phyloP scores from a whole-genome alignment of 23 tunicate species.

The Botrylloides violaceus region DNA sequence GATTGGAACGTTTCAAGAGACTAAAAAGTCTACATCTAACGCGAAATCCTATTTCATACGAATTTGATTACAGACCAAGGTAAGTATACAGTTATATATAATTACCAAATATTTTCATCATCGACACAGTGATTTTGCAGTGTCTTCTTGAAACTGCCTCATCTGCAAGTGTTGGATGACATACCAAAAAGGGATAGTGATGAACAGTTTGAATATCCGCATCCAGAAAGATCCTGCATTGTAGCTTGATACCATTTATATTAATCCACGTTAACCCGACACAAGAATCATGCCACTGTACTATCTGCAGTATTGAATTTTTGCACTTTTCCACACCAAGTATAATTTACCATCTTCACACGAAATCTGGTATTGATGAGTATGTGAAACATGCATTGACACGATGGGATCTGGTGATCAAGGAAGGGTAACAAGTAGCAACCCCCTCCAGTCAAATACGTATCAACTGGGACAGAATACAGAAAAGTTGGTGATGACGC shows the following conservation, averaged over 20 bases:
- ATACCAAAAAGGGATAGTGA: constrained; percentile 31
- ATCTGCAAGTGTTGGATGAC: constrained; percentile 47
- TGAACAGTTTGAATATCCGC: constrained; percentile 13
- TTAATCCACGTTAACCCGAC: background rate
- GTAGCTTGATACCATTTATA: background rate
- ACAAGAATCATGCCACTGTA: constrained; percentile 1
- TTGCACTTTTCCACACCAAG: too few species aligned
- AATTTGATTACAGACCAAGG: constrained; percentile 23
- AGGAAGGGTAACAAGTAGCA: too few species aligned
- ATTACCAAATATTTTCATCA: background rate
- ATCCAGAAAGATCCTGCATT: background rate
- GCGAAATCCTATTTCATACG: constrained; percentile 17
- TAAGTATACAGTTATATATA: background rate
- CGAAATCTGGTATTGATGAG: too few species aligned
- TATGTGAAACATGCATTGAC: too few species aligned
- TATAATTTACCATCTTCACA: too few species aligned
- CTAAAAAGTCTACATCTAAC: constrained; percentile 11
- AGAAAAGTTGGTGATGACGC: too few species aligned
- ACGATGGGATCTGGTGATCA: too few species aligned
- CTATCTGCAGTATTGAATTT: background rate
- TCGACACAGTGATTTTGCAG: constrained; percentile 18
- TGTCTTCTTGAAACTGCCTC: constrained; percentile 52
- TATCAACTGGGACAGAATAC: too few species aligned
- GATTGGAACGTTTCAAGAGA: constrained; percentile 5
- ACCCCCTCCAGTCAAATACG: too few species aligned